Percentiles rank a stretch among this genome's conserved stretches.
phyloP scores from a whole-genome alignment of 1,140 invertebrate species.

The Heliconius eleuchia region DNA sequence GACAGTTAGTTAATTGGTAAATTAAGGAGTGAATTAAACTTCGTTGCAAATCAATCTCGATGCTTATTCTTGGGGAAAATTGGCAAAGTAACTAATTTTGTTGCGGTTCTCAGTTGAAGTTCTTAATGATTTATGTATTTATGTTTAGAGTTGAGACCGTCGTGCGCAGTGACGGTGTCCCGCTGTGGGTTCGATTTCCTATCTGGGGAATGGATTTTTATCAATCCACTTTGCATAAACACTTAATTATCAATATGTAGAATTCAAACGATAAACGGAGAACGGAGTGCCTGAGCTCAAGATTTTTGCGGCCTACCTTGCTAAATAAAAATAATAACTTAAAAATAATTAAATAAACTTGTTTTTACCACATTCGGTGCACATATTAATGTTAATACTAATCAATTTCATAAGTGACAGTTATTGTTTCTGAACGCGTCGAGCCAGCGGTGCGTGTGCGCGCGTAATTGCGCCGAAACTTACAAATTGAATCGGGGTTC shows the following conservation, averaged over 20 bases:
- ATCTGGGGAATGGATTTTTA: no score
- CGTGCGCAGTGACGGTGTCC: no score
- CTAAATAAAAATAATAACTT: background rate
- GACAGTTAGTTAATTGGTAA: slow-evolving; percentile 47
- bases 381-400: slow-evolving; percentile 10
- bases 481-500: slow-evolving; percentile 12
- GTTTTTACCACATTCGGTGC: background rate
- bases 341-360: background rate
- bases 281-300: no score
- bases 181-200: no score
- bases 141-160: no score
- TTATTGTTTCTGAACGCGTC: slow-evolving; percentile 8
- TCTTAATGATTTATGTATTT: background rate
- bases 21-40: slow-evolving; percentile 36
- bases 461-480: slow-evolving; percentile 8
- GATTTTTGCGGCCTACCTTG: no score
- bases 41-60: slow-evolving; percentile 26
- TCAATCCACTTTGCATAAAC: no score
- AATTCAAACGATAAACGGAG: no score
- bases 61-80: slow-evolving; percentile 24
- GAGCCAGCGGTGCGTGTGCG: slow-evolving; percentile 4
- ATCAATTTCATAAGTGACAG: slow-evolving; percentile 4
- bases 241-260: no score
- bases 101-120: background rate
- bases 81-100: background rate